phyloP scores from a whole-genome alignment of 2,113 vertebrate genomes.

The Phalacrocorax brasilianus region DNA sequence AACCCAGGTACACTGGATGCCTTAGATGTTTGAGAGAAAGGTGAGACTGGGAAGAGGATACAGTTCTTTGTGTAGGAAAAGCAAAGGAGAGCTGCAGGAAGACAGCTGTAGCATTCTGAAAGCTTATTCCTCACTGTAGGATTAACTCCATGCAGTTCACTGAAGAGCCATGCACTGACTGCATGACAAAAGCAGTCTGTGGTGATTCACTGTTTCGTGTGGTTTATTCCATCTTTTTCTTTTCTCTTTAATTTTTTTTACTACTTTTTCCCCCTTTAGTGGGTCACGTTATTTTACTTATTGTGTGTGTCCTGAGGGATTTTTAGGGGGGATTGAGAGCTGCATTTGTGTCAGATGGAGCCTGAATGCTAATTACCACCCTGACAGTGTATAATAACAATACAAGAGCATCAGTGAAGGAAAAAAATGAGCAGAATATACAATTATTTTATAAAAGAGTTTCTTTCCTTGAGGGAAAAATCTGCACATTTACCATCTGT shows the following conservation, averaged over 20 bases:
- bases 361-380: slow-evolving; percentile 70
- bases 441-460: slow-evolving; percentile 74
- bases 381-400: slow-evolving; percentile 70
- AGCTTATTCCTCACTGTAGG: neutral
- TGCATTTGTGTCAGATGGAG: slow-evolving; percentile 59
- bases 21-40: neutral
- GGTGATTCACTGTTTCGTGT: neutral
- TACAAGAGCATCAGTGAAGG: slow-evolving; percentile 60
- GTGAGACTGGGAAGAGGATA: neutral
- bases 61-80: neutral
- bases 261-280: neutral
- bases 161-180: neutral
- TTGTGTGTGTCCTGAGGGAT: slow-evolving; percentile 27
- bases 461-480: slow-evolving; percentile 72
- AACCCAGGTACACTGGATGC: neutral
- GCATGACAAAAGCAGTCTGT: neutral
- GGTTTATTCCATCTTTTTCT: neutral
- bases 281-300: slow-evolving; percentile 39
- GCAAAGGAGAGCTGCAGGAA: neutral
- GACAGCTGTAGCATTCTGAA: neutral
- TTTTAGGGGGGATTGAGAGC: slow-evolving; percentile 57
- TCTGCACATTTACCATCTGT: slow-evolving; percentile 71
- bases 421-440: slow-evolving; percentile 67
- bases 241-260: neutral
- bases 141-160: neutral